Evolutionary conservation across 2,797 vertebrate genomes (phyloP).

Genomic region (Gadopsis marmoratus): DNA sequence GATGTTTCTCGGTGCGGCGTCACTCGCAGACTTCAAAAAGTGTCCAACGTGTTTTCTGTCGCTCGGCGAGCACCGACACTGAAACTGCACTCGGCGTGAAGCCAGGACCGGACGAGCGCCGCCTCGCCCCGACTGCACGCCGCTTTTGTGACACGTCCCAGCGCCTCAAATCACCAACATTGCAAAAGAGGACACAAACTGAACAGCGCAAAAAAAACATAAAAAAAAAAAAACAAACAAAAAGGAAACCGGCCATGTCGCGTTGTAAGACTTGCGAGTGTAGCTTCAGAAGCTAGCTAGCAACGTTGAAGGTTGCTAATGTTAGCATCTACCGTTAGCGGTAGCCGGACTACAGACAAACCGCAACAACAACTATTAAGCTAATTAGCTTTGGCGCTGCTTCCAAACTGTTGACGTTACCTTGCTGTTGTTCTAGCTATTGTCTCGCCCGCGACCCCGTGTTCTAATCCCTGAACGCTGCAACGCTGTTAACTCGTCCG

Average conservation of each 20-base stretch:
- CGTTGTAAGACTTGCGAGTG: not conserved
- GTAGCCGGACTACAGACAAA: not conserved
- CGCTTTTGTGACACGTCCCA: not conserved
- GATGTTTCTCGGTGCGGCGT: not conserved
- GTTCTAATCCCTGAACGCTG: conserved; percentile 17
- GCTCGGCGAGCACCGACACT: not conserved
- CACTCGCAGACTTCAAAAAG: too few species aligned
- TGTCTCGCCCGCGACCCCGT: conserved; percentile 39
- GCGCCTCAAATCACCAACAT: not conserved
- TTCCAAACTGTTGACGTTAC: conserved; percentile 57
- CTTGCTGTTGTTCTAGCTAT: conserved; percentile 66
- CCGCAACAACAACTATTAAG: not conserved
- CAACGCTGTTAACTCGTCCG: not conserved
- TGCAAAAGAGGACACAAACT: not conserved
- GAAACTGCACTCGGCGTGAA: conserved; percentile 12
- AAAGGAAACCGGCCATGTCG: not conserved
- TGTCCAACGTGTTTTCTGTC: too few species aligned
- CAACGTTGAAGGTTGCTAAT: not conserved
- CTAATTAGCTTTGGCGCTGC: conserved; percentile 15
- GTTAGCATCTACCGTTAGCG: too few species aligned
- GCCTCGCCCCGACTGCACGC: not conserved
- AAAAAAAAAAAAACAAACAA: not conserved
- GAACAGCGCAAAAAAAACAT: too few species aligned
- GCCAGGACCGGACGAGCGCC: not conserved
- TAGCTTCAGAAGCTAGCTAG: conserved; percentile 3